Percentiles rank a stretch among this genome's conserved stretches.
These are phyloP conservation scores for Enteromius trimaculatus DNA, from an alignment of 2,797 vertebrate species.

Conservation along the genomic window DNA sequence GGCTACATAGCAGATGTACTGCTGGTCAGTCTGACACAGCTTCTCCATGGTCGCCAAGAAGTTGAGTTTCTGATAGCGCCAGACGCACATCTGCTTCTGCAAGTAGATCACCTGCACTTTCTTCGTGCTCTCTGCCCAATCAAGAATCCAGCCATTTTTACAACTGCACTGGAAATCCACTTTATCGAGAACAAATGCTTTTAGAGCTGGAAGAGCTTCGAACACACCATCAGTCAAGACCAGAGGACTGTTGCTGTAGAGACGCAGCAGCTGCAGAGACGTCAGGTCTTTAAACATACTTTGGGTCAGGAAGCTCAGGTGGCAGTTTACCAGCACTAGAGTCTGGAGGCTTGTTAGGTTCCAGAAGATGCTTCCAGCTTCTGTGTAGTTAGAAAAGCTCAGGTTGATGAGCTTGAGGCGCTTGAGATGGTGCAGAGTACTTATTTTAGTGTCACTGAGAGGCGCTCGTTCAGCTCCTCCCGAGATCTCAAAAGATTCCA, in stretches of 20 bases:
- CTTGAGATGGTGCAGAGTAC: conserved; percentile 45
- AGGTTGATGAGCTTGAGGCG: conserved; percentile 58
- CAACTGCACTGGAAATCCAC: conserved; percentile 59
- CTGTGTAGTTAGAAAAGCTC: conserved; percentile 47
- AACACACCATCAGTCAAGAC: conserved; percentile 55
- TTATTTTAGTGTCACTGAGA: conserved; percentile 28
- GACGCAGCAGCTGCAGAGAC: conserved; percentile 50
- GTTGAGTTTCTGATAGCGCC: conserved; percentile 57
- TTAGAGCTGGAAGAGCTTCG: conserved; percentile 38
- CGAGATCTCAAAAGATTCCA: conserved; percentile 50
- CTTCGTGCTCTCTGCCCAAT: conserved; percentile 44
- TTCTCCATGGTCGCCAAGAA: conserved; percentile 59
- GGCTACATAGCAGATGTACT: conserved; percentile 57
- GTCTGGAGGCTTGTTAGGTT: conserved; percentile 56
- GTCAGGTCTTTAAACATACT: conserved; percentile 55
- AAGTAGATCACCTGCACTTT: conserved; percentile 52
- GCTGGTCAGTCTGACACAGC: conserved; percentile 58
- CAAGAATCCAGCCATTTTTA: conserved; percentile 44
- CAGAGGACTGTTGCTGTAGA: conserved; percentile 48
- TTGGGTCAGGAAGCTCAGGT: conserved; percentile 47
- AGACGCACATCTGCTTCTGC: conserved; percentile 54
- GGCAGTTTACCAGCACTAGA: conserved; percentile 57
- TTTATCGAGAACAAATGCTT: conserved; percentile 46
- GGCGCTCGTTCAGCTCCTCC: conserved; percentile 9
- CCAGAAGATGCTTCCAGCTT: conserved; percentile 41